Evolutionary conservation across 64 coral and sea anemone genomes (phyloP).

Genomic region (Pachyseris speciosa): DNA sequence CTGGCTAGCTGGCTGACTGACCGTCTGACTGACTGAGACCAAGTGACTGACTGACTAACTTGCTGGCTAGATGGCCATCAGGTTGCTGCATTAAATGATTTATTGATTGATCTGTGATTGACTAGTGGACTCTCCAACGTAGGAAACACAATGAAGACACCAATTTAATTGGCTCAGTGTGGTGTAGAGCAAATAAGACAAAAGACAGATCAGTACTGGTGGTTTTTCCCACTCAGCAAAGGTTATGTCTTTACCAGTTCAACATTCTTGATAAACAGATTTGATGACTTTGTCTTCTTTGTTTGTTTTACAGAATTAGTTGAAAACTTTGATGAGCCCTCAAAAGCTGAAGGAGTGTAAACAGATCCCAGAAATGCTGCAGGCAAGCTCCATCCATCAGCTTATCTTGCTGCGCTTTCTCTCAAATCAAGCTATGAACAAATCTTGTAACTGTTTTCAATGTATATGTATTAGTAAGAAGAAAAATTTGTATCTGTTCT

Average conservation of each 20-base stretch:
- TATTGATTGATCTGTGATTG: no score
- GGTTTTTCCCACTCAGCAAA: no score
- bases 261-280: no score
- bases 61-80: no score
- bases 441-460: background rate
- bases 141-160: no score
- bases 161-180: no score
- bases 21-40: background rate
- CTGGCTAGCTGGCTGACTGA: background rate
- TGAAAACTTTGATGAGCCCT: constrained; percentile 99
- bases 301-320: constrained; percentile 81
- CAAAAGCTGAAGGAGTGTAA: constrained; percentile 84
- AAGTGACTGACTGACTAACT: background rate
- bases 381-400: background rate
- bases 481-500: background rate
- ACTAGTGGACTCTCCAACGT: no score
- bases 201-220: no score
- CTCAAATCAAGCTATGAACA: constrained; percentile 1
- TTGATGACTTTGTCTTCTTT: background rate
- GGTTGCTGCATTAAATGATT: no score
- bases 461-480: background rate
- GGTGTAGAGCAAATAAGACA: no score
- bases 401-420: background rate
- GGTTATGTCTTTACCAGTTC: no score
- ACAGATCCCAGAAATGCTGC: background rate